Conservation (phyloP, 2,113 vertebrate genomes). For the Galbula dea region DNA sequence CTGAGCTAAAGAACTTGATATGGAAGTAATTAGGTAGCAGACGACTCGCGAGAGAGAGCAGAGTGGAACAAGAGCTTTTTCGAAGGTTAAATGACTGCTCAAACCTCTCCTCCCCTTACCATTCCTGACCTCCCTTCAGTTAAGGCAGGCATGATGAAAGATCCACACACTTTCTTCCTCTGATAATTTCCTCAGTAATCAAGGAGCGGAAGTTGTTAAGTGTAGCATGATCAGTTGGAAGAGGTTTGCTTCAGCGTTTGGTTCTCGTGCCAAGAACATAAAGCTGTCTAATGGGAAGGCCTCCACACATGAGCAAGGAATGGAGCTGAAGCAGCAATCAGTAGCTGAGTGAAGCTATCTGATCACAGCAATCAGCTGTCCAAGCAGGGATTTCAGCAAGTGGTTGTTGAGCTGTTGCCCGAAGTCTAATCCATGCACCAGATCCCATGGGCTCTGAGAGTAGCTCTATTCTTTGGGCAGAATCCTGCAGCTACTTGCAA, state of each 20-base stretch:
- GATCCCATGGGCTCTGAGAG: neutral
- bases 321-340: neutral
- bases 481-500: neutral
- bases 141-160: conserved; percentile 82
- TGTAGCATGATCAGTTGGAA: conserved; percentile 78
- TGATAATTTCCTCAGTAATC: conserved; percentile 92
- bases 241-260: conserved; percentile 80
- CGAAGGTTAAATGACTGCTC: conserved; percentile 82
- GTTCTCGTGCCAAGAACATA: conserved; percentile 77
- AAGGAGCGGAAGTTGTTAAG: conserved; percentile 84
- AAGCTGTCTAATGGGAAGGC: conserved; percentile 11
- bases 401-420: neutral
- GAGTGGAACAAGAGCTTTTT: conserved; percentile 79
- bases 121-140: conserved; percentile 82
- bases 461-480: neutral
- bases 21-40: conserved; percentile 82
- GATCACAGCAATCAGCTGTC: neutral
- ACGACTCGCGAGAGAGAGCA: conserved; percentile 76
- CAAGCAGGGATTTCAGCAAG: neutral
- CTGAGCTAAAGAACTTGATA: conserved; percentile 67
- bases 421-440: neutral
- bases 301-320: neutral
- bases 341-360: neutral
- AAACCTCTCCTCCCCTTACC: conserved; percentile 75
- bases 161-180: conserved; percentile 85